phyloP scores from a whole-genome alignment of 2,113 vertebrate species.

The Siphamia tubifer region DNA sequence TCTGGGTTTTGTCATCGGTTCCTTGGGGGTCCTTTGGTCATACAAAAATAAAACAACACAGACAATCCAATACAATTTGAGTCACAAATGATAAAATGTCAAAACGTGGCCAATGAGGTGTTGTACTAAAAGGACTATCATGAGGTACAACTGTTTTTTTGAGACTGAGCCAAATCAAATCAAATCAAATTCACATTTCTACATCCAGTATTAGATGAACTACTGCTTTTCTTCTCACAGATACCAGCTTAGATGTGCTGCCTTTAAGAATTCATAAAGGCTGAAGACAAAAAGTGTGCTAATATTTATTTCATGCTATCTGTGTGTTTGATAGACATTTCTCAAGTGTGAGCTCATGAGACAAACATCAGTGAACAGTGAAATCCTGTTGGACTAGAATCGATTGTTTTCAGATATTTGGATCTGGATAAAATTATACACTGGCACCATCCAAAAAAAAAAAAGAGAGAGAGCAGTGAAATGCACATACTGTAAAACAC shows the following conservation, averaged over 20 bases:
- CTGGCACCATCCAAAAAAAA: neutral
- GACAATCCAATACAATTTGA: constrained; percentile 27
- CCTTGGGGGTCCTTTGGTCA: constrained; percentile 28
- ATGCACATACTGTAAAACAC: neutral
- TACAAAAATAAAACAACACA: constrained; percentile 3
- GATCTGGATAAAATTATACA: neutral
- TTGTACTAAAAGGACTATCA: constrained; percentile 25
- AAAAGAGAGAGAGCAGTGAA: neutral
- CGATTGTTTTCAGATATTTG: constrained; percentile 8
- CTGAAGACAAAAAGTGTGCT: constrained; percentile 3
- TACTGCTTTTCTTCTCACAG: constrained; percentile 22
- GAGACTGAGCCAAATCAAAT: constrained; percentile 27
- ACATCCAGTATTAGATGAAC: constrained; percentile 14
- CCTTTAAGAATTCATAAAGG: constrained; percentile 35
- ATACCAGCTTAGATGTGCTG: constrained; percentile 12
- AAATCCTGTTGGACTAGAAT: neutral
- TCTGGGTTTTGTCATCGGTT: constrained; percentile 43
- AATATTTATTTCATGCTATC: constrained; percentile 34
- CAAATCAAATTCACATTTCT: constrained; percentile 15
- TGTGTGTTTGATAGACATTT: constrained; percentile 9
- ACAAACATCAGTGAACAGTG: constrained; percentile 34
- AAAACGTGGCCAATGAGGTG: constrained; percentile 12
- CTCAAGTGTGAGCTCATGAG: neutral
- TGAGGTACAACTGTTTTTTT: constrained; percentile 29
- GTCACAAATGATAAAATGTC: constrained; percentile 37